Evolutionary conservation across 2,113 vertebrate species (phyloP).

Genomic region (Felis chaus): DNA sequence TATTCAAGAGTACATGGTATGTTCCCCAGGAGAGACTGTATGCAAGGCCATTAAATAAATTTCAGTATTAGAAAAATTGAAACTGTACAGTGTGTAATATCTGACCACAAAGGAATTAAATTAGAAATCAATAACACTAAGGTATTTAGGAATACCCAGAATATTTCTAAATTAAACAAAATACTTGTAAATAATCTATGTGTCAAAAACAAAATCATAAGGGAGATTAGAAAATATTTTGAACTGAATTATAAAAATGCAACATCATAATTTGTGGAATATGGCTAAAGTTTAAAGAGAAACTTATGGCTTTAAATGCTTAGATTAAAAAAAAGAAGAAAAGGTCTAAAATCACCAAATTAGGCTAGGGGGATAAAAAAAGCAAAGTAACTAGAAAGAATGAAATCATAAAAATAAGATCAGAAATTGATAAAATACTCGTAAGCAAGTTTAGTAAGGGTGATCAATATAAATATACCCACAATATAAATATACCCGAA

Average conservation of each 20-base stretch:
- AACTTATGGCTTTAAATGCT: background rate
- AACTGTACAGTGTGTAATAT: background rate
- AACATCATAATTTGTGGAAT: background rate
- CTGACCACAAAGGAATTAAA: background rate
- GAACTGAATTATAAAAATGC: background rate
- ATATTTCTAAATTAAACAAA: background rate
- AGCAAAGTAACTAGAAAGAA: background rate
- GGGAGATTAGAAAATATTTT: background rate
- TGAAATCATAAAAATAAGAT: background rate
- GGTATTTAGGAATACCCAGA: background rate
- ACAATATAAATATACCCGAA: background rate
- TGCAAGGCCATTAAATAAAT: background rate
- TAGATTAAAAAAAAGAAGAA: background rate
- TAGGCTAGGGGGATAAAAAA: background rate
- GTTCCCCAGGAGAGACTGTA: background rate
- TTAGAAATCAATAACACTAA: background rate
- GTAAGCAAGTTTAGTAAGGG: background rate
- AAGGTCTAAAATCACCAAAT: background rate
- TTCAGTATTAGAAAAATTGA: background rate
- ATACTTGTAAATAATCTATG: background rate
- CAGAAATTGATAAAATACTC: background rate
- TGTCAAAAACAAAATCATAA: background rate
- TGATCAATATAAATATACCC: background rate
- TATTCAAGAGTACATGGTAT: background rate
- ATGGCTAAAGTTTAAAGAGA: background rate